Conservation (phyloP, 2,113 vertebrate genomes). For the Myiozetetes cayanensis region DNA sequence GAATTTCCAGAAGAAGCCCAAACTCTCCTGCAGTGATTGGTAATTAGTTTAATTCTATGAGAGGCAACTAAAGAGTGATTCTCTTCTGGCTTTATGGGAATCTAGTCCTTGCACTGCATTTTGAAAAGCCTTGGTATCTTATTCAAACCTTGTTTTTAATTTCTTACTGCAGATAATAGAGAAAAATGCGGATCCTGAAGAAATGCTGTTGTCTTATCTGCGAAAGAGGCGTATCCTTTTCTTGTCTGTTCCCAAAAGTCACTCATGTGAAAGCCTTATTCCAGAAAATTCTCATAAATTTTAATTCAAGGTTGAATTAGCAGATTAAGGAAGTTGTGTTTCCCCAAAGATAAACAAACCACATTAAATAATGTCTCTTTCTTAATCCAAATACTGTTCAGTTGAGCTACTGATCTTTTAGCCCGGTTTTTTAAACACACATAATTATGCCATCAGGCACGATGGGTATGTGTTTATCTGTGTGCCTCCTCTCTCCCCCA, state of each 20-base stretch:
- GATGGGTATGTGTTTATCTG: not conserved
- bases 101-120: not conserved
- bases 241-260: not conserved
- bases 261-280: not conserved
- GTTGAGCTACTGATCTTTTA: not conserved
- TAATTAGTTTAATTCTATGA: not conserved
- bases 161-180: constrained; percentile 69
- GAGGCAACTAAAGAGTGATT: not conserved
- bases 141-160: not conserved
- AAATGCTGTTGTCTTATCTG: constrained; percentile 78
- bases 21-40: not conserved
- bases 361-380: not conserved
- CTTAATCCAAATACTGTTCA: not conserved
- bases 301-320: not conserved
- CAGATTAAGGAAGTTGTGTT: not conserved
- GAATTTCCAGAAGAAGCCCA: not conserved
- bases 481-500: not conserved
- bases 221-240: constrained; percentile 80
- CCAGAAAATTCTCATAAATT: not conserved
- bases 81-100: not conserved
- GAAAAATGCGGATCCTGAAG: constrained; percentile 79
- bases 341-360: not conserved
- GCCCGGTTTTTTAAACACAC: not conserved
- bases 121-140: not conserved
- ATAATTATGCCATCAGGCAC: not conserved